Evolutionary conservation across 53 echinoderm and acorn worm species (phyloP).

Genomic region (Hippasteria phrygiana): DNA sequence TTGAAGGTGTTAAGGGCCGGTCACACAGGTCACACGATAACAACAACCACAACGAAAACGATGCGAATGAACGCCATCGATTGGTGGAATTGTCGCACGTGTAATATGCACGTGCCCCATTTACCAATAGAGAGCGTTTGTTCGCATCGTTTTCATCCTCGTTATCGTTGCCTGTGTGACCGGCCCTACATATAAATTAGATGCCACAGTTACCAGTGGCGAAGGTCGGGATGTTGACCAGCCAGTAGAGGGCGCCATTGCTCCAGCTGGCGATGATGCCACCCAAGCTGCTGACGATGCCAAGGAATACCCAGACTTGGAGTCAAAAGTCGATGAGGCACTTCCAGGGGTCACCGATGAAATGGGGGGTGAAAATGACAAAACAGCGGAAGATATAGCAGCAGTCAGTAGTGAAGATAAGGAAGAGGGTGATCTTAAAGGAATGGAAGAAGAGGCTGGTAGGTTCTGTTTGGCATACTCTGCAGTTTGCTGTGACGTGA

Average conservation of each 20-base stretch:
- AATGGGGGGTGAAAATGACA: not conserved
- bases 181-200: too few species aligned
- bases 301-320: not conserved
- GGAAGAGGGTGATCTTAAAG: not conserved
- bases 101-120: too few species aligned
- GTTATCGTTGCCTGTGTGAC: too few species aligned
- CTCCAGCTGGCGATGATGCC: not conserved
- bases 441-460: slow-evolving; percentile 1
- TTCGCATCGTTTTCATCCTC: too few species aligned
- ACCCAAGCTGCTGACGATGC: not conserved
- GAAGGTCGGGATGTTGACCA: not conserved
- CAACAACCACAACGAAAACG: too few species aligned
- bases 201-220: not conserved
- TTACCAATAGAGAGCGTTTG: too few species aligned
- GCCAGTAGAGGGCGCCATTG: slow-evolving; percentile 23
- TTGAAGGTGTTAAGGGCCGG: not conserved
- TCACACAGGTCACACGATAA: too few species aligned
- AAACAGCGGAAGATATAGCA: not conserved
- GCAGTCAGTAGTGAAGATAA: slow-evolving; percentile 1
- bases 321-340: not conserved
- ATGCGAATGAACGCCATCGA: too few species aligned
- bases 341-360: not conserved
- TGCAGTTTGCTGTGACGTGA: slow-evolving; percentile 11
- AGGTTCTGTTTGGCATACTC: slow-evolving; percentile 10
- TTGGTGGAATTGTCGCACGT: too few species aligned